A percentile compares a stretch with the other conserved stretches of the same genome.
phyloP scores from a whole-genome alignment of 1,140 invertebrate species.

The Rhopalosiphum maidis region DNA sequence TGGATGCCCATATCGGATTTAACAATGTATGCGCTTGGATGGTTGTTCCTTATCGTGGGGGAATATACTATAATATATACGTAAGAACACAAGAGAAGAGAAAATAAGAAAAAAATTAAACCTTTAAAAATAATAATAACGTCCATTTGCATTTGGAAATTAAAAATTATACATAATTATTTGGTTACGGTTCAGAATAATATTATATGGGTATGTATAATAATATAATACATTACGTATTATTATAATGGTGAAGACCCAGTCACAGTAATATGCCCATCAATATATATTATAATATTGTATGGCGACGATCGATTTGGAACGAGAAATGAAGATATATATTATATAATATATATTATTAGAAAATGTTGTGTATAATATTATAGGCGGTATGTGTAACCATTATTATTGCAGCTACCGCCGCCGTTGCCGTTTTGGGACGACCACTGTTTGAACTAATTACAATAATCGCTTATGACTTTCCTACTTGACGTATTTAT shows the following conservation, averaged over 20 bases:
- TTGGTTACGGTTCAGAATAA: not conserved
- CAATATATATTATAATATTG: not conserved
- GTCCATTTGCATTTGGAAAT: constrained; percentile 50
- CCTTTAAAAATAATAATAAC: constrained; percentile 6
- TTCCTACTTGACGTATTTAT: not conserved
- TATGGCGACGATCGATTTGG: not conserved
- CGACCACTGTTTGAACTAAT: constrained; percentile 25
- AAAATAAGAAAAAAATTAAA: not conserved
- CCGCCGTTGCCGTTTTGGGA: not conserved
- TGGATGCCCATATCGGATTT: constrained; percentile 8
- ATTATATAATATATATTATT: constrained; percentile 7
- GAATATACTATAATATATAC: not conserved
- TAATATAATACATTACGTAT: constrained; percentile 10
- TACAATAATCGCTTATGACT: not conserved
- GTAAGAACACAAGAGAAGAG: not conserved
- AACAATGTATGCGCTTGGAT: not conserved
- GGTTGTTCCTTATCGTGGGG: not conserved
- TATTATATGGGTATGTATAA: not conserved
- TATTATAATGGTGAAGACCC: not conserved
- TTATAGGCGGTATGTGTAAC: not conserved
- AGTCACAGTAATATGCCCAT: not conserved
- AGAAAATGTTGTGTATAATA: not conserved
- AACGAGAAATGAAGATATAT: not conserved
- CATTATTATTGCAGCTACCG: not conserved
- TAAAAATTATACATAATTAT: constrained; percentile 48